phyloP scores from a whole-genome alignment of 2,797 vertebrate genomes.

The Rhabdophis nuchalis region DNA sequence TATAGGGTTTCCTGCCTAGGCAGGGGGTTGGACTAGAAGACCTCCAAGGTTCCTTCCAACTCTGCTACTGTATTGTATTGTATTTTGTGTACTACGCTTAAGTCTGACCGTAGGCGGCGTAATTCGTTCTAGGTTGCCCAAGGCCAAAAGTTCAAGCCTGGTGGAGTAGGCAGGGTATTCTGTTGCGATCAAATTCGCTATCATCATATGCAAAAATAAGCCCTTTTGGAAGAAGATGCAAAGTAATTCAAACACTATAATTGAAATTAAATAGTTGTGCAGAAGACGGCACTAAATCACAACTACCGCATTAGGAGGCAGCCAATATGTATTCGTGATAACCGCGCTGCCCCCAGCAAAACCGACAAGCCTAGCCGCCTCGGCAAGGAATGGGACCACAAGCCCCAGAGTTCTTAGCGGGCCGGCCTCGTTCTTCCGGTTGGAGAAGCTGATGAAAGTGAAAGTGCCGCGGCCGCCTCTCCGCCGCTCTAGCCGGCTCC shows the following conservation, averaged over 20 bases:
- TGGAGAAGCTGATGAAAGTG: conserved; percentile 37
- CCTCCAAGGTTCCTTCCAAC: too few species aligned
- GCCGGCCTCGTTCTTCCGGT: neutral
- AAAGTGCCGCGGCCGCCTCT: neutral
- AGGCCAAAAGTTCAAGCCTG: too few species aligned
- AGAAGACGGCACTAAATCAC: neutral
- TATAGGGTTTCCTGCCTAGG: too few species aligned
- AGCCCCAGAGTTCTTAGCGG: conserved; percentile 58
- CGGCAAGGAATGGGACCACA: conserved; percentile 51
- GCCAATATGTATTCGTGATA: neutral
- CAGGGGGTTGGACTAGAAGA: too few species aligned
- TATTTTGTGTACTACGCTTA: too few species aligned
- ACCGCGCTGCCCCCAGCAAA: accelerated
- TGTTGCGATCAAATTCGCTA: neutral
- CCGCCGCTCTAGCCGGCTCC: neutral
- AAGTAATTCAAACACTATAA: neutral
- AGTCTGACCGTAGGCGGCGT: too few species aligned
- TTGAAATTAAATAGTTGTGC: neutral
- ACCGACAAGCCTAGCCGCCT: accelerated
- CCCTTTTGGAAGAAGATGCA: neutral
- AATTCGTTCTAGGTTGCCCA: too few species aligned
- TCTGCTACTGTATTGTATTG: too few species aligned
- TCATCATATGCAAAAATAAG: neutral
- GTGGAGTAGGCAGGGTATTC: too few species aligned
- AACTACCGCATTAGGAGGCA: neutral